phyloP scores from a whole-genome alignment of 2,113 vertebrate genomes.

The Lepidothrix coronata region DNA sequence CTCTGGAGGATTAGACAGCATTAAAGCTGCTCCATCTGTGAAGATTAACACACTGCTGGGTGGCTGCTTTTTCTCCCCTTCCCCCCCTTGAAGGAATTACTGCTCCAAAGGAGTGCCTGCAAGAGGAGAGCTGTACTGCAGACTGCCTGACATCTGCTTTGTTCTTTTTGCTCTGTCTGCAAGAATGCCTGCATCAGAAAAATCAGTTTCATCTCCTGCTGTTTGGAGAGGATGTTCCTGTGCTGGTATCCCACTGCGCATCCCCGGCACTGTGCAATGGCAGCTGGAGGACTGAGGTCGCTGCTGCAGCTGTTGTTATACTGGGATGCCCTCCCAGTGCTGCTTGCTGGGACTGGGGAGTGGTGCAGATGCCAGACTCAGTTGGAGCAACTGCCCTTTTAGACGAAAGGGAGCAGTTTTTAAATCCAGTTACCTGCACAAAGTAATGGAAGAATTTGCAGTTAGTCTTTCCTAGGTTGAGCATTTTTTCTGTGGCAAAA shows the following conservation, averaged over 20 bases:
- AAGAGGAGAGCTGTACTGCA: background rate
- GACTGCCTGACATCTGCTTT: background rate
- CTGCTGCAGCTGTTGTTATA: background rate
- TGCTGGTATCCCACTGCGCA: background rate
- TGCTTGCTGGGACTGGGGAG: background rate
- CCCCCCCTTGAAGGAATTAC: background rate
- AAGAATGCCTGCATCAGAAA: background rate
- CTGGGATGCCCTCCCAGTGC: background rate
- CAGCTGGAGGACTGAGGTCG: background rate
- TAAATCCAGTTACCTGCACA: background rate
- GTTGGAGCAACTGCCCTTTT: background rate
- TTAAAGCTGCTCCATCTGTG: conserved; percentile 12
- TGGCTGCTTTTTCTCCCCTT: background rate
- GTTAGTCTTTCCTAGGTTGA: background rate
- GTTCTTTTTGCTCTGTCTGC: background rate
- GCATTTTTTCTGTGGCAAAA: background rate
- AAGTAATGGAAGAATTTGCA: background rate
- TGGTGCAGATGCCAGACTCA: background rate
- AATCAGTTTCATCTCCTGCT: background rate
- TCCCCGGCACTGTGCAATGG: accelerated
- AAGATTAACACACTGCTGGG: background rate
- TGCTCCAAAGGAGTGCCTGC: background rate
- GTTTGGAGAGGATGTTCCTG: background rate
- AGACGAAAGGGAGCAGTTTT: background rate
- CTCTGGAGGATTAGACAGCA: conserved; percentile 5